phyloP scores from a whole-genome alignment of 2,797 vertebrate genomes.

The Falco columbarius region DNA sequence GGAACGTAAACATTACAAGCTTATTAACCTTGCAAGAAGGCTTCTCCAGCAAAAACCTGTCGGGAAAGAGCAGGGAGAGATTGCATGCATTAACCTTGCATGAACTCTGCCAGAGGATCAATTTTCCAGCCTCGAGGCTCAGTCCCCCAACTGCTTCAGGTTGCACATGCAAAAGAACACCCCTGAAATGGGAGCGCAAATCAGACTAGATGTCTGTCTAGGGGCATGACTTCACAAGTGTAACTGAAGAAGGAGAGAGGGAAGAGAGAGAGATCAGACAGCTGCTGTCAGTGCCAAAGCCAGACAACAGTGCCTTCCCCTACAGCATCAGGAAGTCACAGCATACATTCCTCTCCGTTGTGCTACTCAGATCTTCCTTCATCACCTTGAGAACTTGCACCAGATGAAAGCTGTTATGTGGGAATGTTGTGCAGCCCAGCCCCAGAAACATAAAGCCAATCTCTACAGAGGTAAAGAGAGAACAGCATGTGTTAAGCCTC shows the following conservation, averaged over 20 bases:
- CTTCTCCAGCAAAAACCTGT: background rate
- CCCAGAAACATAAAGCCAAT: background rate
- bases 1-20: background rate
- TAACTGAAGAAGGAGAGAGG: background rate
- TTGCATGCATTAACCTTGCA: conserved; percentile 44
- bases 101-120: conserved; percentile 14
- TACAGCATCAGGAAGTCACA: background rate
- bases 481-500: background rate
- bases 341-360: background rate
- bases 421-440: background rate
- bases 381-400: background rate
- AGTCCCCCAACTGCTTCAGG: background rate
- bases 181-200: background rate
- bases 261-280: background rate
- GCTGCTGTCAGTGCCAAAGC: background rate
- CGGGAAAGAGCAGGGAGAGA: background rate
- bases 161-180: conserved; percentile 30
- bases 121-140: background rate
- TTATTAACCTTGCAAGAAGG: background rate
- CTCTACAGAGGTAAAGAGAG: background rate
- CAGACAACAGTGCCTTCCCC: background rate
- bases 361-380: background rate
- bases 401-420: background rate
- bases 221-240: background rate
- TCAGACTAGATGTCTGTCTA: background rate